Evolutionary conservation across 92 coral and sea anemone species (phyloP).

Genomic region (Muricea muricata): DNA sequence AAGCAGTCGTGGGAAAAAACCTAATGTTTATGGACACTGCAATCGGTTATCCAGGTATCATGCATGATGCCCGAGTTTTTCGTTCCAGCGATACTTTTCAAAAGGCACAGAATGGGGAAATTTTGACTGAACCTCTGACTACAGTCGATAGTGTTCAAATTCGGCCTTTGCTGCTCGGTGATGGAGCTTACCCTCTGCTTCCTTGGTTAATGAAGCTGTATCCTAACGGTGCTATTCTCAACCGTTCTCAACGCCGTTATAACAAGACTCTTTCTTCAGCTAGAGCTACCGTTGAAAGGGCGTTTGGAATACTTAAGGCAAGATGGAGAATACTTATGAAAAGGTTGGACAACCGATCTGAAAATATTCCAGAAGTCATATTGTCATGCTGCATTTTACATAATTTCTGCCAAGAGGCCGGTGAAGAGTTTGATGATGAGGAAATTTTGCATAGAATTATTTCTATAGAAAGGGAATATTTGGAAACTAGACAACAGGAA

Average conservation of each 20-base stretch:
- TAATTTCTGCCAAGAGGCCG: too few relatives aligned
- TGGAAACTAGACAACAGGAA: neutral
- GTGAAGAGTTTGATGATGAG: too few relatives aligned
- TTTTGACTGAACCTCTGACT: neutral
- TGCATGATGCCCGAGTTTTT: constrained; percentile 52
- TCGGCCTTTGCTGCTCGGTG: too few relatives aligned
- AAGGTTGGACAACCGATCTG: constrained; percentile 34
- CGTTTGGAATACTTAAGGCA: too few relatives aligned
- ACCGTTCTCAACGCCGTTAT: neutral
- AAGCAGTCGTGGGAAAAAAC: neutral
- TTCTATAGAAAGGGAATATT: too few relatives aligned
- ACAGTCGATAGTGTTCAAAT: too few relatives aligned
- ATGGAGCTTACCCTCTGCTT: neutral
- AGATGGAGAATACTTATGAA: neutral
- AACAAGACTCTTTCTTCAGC: too few relatives aligned
- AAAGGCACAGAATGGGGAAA: neutral
- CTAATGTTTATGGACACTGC: neutral
- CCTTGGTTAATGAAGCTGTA: constrained; percentile 38
- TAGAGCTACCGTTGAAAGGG: too few relatives aligned
- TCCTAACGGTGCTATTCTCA: constrained; percentile 2
- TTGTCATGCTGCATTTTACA: too few relatives aligned
- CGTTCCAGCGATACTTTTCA: constrained; percentile 19
- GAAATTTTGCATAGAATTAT: too few relatives aligned
- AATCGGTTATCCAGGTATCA: constrained; percentile 6
- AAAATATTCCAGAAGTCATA: too few relatives aligned